Conservation (phyloP, 1,140 invertebrate genomes). For the Drosophila repletoides region DNA sequence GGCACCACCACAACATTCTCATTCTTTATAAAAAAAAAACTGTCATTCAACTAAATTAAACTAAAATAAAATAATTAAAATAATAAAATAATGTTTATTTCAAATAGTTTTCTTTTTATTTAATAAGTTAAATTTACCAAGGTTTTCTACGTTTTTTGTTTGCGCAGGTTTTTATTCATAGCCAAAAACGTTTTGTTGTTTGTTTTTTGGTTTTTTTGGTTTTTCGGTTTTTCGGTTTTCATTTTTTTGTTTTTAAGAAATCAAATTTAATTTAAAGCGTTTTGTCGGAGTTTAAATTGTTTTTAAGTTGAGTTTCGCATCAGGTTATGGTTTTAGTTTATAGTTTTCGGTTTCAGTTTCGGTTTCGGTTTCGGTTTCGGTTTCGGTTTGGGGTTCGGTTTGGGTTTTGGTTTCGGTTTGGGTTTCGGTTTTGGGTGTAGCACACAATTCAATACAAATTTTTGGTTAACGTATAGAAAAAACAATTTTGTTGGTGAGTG, state of each 20-base stretch:
- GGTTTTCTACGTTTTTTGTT: constrained; percentile 64
- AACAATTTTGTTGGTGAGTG: constrained; percentile 43
- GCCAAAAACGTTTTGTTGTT: constrained; percentile 42
- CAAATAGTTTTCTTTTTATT: constrained; percentile 14
- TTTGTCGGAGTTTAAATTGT: constrained; percentile 52
- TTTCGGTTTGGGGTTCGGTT: constrained; percentile 3
- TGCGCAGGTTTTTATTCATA: constrained; percentile 32
- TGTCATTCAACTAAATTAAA: constrained; percentile 40
- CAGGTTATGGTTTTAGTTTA: constrained; percentile 28
- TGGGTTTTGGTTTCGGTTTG: constrained; percentile 11
- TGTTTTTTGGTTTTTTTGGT: constrained; percentile 32
- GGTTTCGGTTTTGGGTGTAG: constrained; percentile 1
- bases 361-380: constrained; percentile 14
- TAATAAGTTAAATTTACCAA: constrained; percentile 60
- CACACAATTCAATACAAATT: constrained; percentile 42
- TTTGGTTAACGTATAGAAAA: constrained; percentile 20
- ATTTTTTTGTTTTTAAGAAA: constrained; percentile 25
- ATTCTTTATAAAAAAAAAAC: constrained; percentile 14
- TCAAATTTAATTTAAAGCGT: constrained; percentile 48
- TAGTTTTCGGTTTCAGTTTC: constrained; percentile 10
- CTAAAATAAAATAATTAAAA: constrained; percentile 20
- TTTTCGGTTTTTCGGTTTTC: constrained; percentile 21
- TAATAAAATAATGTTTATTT: constrained; percentile 23
- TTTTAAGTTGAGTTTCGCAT: constrained; percentile 50
- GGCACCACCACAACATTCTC: constrained; percentile 28